Conservation (phyloP, 2,113 vertebrate genomes). For the Phaethornis superciliosus region DNA sequence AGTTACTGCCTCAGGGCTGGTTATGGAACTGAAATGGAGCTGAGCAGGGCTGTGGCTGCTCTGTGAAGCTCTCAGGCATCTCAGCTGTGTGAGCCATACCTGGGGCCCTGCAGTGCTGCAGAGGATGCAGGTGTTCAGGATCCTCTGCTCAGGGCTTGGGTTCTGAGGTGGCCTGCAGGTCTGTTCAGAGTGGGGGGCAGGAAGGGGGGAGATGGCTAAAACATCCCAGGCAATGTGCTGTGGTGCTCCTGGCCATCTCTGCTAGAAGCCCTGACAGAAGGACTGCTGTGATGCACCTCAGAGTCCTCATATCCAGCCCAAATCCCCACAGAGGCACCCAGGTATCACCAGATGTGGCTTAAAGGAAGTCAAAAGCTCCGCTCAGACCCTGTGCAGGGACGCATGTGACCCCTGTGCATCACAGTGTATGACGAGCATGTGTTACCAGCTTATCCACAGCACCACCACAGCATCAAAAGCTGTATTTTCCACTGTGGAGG, state of each 20-base stretch:
- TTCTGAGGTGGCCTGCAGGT: background rate
- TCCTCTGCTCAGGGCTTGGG: background rate
- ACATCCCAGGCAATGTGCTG: accelerated
- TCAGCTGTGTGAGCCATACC: accelerated
- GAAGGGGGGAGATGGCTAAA: background rate
- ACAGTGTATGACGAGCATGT: background rate
- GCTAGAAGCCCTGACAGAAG: background rate
- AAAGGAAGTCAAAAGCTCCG: background rate
- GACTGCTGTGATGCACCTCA: background rate
- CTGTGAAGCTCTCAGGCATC: background rate
- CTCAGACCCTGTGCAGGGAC: too few species aligned
- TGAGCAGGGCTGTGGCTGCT: background rate
- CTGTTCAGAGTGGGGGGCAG: background rate
- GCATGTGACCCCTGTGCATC: accelerated
- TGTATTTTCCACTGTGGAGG: background rate
- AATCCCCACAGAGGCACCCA: background rate
- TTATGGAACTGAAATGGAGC: background rate
- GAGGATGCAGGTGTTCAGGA: background rate
- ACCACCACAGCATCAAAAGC: accelerated
- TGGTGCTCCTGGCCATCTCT: background rate
- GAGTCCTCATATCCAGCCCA: background rate
- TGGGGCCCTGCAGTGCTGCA: background rate
- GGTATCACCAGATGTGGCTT: background rate
- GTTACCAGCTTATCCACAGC: too few species aligned
- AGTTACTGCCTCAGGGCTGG: background rate